These are phyloP conservation scores for Plebejus anna DNA, from an alignment of 2,888 invertebrate species.

Conservation along the genomic window DNA sequence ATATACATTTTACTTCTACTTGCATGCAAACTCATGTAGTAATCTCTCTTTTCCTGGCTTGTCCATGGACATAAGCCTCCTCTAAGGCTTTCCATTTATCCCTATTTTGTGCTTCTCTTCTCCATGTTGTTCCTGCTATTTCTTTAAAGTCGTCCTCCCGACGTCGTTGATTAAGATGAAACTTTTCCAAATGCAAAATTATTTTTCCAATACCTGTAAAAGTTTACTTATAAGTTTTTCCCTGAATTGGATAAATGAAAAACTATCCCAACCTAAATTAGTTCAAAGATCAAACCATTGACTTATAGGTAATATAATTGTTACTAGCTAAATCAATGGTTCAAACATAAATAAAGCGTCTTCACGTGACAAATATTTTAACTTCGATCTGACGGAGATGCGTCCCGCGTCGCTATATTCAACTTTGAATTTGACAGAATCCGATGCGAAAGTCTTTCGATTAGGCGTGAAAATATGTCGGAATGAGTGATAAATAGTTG, in stretches of 20 bases:
- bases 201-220: too few relatives aligned
- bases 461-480: constrained; percentile 29
- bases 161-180: too few relatives aligned
- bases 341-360: background rate
- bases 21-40: too few relatives aligned
- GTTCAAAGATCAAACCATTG: background rate
- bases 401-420: background rate
- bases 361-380: background rate
- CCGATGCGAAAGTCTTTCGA: background rate
- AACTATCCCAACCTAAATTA: background rate
- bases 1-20: too few relatives aligned
- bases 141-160: constrained; percentile 6
- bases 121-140: background rate
- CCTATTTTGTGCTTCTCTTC: background rate
- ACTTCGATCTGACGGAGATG: background rate
- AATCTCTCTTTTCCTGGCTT: background rate
- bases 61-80: background rate
- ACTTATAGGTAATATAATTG: too few relatives aligned
- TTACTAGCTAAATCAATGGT: too few relatives aligned
- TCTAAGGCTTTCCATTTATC: too few relatives aligned
- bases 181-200: too few relatives aligned
- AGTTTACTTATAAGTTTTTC: too few relatives aligned
- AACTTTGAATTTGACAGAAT: background rate
- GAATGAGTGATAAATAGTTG: constrained; percentile 29
- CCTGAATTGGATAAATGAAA: too few relatives aligned